Evolutionary conservation across 2,113 vertebrate species (phyloP).

Genomic region (Ginglymostoma cirratum): DNA sequence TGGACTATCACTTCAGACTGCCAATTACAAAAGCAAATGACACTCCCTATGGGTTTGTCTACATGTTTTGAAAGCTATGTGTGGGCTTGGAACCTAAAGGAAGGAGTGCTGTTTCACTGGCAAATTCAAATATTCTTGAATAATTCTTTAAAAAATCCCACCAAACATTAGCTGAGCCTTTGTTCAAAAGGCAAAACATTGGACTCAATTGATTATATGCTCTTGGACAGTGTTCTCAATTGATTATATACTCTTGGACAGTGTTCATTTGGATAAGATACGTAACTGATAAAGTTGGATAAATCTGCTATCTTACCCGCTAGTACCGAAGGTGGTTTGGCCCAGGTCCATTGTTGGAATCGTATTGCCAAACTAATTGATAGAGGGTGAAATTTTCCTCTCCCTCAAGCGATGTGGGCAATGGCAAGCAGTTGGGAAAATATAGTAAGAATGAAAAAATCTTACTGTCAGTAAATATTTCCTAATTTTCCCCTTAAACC

Average conservation of each 20-base stretch:
- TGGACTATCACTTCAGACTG: background rate
- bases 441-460: no score
- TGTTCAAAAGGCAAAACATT: background rate
- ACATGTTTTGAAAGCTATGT: background rate
- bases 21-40: background rate
- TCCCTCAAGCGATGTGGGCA: no score
- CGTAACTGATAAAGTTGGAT: background rate
- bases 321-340: background rate
- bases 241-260: background rate
- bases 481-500: no score
- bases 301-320: background rate
- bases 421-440: no score
- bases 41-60: background rate
- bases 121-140: conserved; percentile 1
- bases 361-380: background rate
- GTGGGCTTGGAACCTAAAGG: background rate
- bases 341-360: background rate
- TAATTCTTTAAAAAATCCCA: background rate
- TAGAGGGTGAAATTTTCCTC: no score
- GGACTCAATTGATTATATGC: background rate
- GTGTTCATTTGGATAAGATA: background rate
- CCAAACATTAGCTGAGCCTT: background rate
- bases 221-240: background rate
- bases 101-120: background rate
- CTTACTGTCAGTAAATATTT: no score